Percentiles rank a stretch among this genome's conserved stretches.
Evolutionary conservation across 2,113 vertebrate species (phyloP).

Genomic region (Carettochelys insculpta): DNA sequence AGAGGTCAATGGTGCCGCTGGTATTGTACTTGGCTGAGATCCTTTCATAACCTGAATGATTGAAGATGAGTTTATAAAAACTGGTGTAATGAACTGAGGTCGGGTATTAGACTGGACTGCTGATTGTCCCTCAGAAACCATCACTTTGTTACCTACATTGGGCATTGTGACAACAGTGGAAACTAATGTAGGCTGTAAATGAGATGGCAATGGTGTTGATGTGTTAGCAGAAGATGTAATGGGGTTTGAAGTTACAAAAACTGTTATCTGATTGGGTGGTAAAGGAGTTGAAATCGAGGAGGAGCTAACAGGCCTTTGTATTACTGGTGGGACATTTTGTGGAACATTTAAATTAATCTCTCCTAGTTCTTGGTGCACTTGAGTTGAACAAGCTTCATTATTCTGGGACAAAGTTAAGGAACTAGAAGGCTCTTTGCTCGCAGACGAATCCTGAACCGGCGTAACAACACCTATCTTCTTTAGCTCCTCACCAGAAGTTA

Average conservation of each 20-base stretch:
- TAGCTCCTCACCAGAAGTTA: conserved; percentile 72
- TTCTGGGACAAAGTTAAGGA: conserved; percentile 70
- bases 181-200: conserved; percentile 84
- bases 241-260: conserved; percentile 94
- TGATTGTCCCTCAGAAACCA: conserved; percentile 84
- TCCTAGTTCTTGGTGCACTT: conserved; percentile 73
- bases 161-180: conserved; percentile 90
- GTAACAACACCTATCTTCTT: conserved; percentile 77
- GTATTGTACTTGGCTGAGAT: conserved; percentile 84
- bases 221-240: conserved; percentile 87
- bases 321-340: conserved; percentile 81
- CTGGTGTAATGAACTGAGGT: conserved; percentile 90
- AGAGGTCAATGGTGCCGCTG: conserved; percentile 76
- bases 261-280: conserved; percentile 91
- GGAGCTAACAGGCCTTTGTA: conserved; percentile 87
- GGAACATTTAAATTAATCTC: conserved; percentile 78
- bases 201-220: conserved; percentile 78
- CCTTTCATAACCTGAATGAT: conserved; percentile 94
- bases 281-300: conserved; percentile 80
- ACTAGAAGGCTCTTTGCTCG: conserved; percentile 72
- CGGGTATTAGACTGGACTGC: conserved; percentile 76
- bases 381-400: conserved; percentile 69
- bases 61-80: conserved; percentile 91
- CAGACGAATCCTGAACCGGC: conserved; percentile 69
- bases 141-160: conserved; percentile 84